Base-by-base conservation (phyloP, 1,140 invertebrate genomes). In the Venturia canescens region DNA sequence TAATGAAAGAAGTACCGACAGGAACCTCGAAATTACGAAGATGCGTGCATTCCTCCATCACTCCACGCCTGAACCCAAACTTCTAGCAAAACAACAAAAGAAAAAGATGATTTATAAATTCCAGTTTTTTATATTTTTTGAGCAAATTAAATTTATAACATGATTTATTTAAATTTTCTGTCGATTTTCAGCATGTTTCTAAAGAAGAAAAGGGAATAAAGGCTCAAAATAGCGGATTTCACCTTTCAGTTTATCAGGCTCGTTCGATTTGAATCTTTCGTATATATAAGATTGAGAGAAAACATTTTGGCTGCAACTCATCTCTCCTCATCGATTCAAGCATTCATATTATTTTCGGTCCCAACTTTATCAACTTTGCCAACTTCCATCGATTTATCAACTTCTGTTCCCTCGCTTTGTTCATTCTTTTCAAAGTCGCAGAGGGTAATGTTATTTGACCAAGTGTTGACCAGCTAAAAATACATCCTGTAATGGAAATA, bases 1-100 rank as follows among this genome's bases (percentile, higher is more conserved):
- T 97, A 82, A 98, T 96, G 21, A 98, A 91, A 16, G 95, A 95
- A 3, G 97, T 96, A 88, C 99, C 98, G 27, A 95, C 94, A 0
- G 96, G 96, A 6, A 95, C 91, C 16, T 96, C 96, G 88, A 98
- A 99, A 90, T 99, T 98, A 79, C 95, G 96, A 2, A 99, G 92
- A 92, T 99, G 98, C 3, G 99, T 99, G 89, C 97, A 99, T 91
- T 99, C 98, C 88, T 99, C 98, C 98, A 99, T 99, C 82, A 99
- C 95, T 0, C 98, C 98, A 29, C 96, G 93, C 98, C 99, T 99
- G 88, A 99, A 99, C 90, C 97, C 91, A 91, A 38, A 91, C 81
- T 53, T 86, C 90, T 91, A 84, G 72, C 23, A 72, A 79, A 76
- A 80, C 9, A 18, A 23, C 27, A 26, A 27, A 66, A 26, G 7